A percentile compares a stretch with the other conserved stretches of the same genome.
These are phyloP conservation scores for Cephus nigrinus DNA, from an alignment of 2,888 invertebrate genomes.

Conservation along the genomic window DNA sequence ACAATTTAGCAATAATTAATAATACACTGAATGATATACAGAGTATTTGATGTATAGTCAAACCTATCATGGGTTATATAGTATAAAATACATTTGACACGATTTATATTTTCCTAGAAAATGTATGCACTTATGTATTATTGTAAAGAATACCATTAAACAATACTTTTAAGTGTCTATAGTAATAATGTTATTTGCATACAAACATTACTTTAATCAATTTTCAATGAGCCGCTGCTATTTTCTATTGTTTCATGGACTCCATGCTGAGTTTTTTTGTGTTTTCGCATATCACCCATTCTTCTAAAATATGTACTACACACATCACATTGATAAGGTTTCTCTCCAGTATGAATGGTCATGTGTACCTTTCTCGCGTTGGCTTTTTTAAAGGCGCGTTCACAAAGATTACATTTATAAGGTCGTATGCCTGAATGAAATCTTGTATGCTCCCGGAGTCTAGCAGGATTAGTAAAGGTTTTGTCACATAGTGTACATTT, in stretches of 20 bases:
- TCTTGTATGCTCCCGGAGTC: conserved; percentile 31
- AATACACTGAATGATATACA: background rate
- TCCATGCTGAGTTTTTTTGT: conserved; percentile 21
- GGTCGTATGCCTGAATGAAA: conserved; percentile 38
- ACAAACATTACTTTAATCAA: background rate
- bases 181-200: background rate
- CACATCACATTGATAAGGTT: conserved; percentile 26
- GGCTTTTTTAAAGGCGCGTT: conserved; percentile 29
- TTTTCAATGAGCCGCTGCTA: background rate
- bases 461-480: conserved; percentile 17
- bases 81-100: background rate
- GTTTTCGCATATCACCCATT: conserved; percentile 25
- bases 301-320: conserved; percentile 22
- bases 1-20: background rate
- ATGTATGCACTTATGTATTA: background rate
- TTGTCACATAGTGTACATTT: conserved; percentile 26
- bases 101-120: background rate
- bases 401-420: conserved; percentile 32
- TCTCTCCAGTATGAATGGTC: conserved; percentile 33
- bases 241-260: conserved; percentile 11
- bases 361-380: conserved; percentile 33
- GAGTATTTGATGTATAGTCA: background rate
- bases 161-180: background rate
- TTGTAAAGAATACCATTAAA: background rate
- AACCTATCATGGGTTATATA: background rate